These are phyloP conservation scores for Hylaea fasciaria DNA, from an alignment of 2,888 invertebrate species.

Conservation along the genomic window DNA sequence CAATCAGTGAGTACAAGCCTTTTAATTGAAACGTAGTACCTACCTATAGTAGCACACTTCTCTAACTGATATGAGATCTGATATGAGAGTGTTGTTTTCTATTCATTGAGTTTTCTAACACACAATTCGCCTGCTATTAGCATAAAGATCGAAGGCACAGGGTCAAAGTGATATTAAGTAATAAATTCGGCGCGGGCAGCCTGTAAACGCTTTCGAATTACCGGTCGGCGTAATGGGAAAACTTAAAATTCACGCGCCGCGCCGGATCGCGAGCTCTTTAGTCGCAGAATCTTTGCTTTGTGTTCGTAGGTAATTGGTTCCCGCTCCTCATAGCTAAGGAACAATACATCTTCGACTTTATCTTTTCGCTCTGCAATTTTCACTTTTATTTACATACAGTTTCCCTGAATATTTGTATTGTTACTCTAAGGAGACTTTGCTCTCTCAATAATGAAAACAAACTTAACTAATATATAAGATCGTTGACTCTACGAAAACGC, in stretches of 20 bases:
- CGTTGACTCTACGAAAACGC: too few species aligned
- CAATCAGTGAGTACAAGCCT: too few species aligned
- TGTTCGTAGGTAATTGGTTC: slow-evolving; percentile 24
- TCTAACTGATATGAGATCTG: too few species aligned
- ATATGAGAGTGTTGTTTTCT: too few species aligned
- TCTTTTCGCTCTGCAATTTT: not conserved
- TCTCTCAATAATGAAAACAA: too few species aligned
- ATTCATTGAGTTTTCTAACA: slow-evolving; percentile 16
- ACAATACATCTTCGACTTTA: slow-evolving; percentile 5
- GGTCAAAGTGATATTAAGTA: slow-evolving; percentile 68
- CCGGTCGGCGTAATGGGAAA: slow-evolving; percentile 68
- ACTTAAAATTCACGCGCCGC: slow-evolving; percentile 78
- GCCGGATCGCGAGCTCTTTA: slow-evolving; percentile 53
- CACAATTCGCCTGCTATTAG: slow-evolving; percentile 20
- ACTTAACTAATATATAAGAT: too few species aligned
- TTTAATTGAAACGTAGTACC: too few species aligned
- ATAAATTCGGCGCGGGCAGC: slow-evolving; percentile 65
- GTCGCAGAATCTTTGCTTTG: slow-evolving; percentile 27
- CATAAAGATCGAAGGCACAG: slow-evolving; percentile 30
- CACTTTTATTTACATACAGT: not conserved
- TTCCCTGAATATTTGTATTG: not conserved
- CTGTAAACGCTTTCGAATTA: slow-evolving; percentile 73
- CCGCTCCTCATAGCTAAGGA: not conserved
- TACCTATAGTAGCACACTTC: too few species aligned
- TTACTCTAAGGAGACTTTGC: too few species aligned